Base-by-base conservation (phyloP, 2,113 vertebrate species). In the Panthera uncia region DNA sequence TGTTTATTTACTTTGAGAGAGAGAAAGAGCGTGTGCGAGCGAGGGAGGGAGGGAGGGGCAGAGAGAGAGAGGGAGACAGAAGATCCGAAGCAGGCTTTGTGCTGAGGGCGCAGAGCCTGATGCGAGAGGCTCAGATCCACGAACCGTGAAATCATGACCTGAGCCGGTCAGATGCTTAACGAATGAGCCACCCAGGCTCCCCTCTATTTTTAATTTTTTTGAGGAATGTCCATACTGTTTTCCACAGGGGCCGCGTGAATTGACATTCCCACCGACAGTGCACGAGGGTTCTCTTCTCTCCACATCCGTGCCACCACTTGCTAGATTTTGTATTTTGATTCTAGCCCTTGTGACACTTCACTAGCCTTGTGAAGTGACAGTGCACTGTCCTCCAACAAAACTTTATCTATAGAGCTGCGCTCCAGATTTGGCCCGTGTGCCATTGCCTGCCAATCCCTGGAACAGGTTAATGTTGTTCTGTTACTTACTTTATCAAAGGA, bases 1-100 rank as follows among this genome's bases (percentile, higher is more conserved):
- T 61, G 57, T 23, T 61, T 61, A 61, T 61, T 61, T 61, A 23
- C 21, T 61, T 9, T 23, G 57, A 61, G 18, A 55, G 52, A 52
- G 52, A 15, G 52, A 52, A 38, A 38, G 21, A 3, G 8, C 52
- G 19, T 1, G 18, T 2, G 19, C 0, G 55, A 57, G 55, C 1
- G 55, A 21, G 19, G 19, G 18, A 57, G 55, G 2, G 55, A 57
- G 55, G 19, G 55, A 57, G 7, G 19, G 55, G 19, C 18, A 57
- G 55, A 57, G 18, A 57, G 55, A 57, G 52, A 55, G 52, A 55
- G 21, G 50, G 57, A 25, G 57, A 61, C 57, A 61, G 57, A 61
- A 23, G 57, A 23, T 61, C 57, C 8, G 0, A 61, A 61, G 57
- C 21, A 61, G 19, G 57, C 21, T 61, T 2, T 19, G 8, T 61